phyloP scores from a whole-genome alignment of 2,113 vertebrate genomes.

The Colaptes auratus region DNA sequence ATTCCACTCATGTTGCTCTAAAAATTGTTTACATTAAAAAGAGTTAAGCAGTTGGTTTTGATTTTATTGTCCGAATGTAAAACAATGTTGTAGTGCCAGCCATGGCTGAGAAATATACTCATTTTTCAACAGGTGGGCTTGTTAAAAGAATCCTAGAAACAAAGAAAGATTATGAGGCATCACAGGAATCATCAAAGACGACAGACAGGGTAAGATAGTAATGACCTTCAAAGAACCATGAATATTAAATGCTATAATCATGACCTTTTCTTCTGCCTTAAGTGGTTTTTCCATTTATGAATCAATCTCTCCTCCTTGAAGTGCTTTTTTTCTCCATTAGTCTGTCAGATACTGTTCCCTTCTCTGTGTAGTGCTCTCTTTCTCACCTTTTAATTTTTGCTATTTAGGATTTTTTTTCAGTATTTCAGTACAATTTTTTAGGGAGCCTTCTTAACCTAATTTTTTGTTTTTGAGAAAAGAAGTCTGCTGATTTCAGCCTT shows the following conservation, averaged over 20 bases:
- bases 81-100: neutral
- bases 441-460: neutral
- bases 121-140: constrained; percentile 84
- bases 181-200: constrained; percentile 69
- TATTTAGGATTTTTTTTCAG: neutral
- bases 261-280: neutral
- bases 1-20: neutral
- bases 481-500: neutral
- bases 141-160: constrained; percentile 95
- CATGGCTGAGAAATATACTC: neutral
- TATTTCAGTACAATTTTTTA: neutral
- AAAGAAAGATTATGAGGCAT: constrained; percentile 91
- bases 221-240: neutral
- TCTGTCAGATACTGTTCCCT: neutral
- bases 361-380: neutral
- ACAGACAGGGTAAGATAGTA: constrained; percentile 82
- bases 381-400: neutral
- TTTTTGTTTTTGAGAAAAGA: neutral
- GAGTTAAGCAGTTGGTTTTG: neutral
- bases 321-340: neutral
- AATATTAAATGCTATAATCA: neutral
- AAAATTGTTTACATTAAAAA: neutral
- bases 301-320: neutral
- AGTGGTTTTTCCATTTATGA: neutral
- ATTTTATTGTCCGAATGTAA: neutral